Evolutionary conservation across 2,797 vertebrate species (phyloP).

Genomic region (Brachyalestes nurse): DNA sequence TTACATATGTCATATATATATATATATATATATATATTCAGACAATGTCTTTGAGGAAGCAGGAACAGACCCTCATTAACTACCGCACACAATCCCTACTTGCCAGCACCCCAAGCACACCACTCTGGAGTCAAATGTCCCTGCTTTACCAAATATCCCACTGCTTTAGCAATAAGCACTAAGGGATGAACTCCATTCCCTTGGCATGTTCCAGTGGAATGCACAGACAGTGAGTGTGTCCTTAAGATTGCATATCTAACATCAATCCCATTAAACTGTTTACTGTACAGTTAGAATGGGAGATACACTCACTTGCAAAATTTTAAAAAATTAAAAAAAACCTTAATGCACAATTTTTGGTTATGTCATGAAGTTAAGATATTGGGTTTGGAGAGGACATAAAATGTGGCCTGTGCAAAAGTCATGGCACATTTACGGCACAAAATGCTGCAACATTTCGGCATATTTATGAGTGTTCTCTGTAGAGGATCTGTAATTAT

Average conservation of each 20-base stretch:
- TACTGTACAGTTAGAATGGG: slow-evolving; percentile 32
- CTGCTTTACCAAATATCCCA: slow-evolving; percentile 33
- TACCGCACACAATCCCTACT: slow-evolving; percentile 50
- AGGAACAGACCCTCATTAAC: slow-evolving; percentile 34
- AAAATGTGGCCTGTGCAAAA: too few species aligned
- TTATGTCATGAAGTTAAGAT: too few species aligned
- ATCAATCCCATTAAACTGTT: background rate
- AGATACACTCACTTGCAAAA: background rate
- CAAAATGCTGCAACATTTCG: too few species aligned
- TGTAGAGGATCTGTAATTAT: too few species aligned
- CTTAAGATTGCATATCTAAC: background rate
- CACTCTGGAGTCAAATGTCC: slow-evolving; percentile 36
- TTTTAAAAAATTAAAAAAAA: too few species aligned
- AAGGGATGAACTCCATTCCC: slow-evolving; percentile 22
- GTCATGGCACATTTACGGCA: too few species aligned
- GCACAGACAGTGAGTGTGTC: background rate
- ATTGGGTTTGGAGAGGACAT: too few species aligned
- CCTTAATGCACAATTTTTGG: too few species aligned
- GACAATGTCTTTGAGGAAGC: background rate
- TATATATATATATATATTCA: too few species aligned
- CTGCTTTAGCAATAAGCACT: slow-evolving; percentile 32
- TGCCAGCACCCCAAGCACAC: slow-evolving; percentile 3
- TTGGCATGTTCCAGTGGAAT: background rate
- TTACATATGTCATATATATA: too few species aligned
- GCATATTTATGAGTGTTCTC: too few species aligned